These are phyloP conservation scores for Drosophila leontia DNA, from an alignment of 1,140 invertebrate genomes.

Conservation along the genomic window DNA sequence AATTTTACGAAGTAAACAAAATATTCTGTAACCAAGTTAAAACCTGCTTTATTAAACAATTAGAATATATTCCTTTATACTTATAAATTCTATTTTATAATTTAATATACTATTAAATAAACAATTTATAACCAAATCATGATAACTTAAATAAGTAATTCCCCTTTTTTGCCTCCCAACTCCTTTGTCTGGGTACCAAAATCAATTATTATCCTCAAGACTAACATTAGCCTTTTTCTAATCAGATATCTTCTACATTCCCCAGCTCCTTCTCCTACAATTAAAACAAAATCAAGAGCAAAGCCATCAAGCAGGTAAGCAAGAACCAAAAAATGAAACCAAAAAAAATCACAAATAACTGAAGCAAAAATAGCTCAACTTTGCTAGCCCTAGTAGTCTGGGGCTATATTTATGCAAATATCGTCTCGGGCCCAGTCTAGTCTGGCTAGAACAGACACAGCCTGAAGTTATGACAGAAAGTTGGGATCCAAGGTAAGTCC, in stretches of 20 bases:
- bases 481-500: conserved; percentile 12
- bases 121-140: background rate
- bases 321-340: background rate
- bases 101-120: background rate
- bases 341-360: conserved; percentile 28
- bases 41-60: too few relatives aligned
- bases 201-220: conserved; percentile 22
- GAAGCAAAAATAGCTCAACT: conserved; percentile 42
- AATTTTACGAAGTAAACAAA: too few relatives aligned
- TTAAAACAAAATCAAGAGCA: conserved; percentile 76
- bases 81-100: background rate
- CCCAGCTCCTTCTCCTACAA: conserved; percentile 40
- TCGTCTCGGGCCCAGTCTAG: conserved; percentile 45
- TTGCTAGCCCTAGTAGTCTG: background rate
- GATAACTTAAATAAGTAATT: background rate
- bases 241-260: conserved; percentile 5
- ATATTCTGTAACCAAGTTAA: too few relatives aligned
- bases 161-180: background rate
- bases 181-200: background rate
- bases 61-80: too few relatives aligned
- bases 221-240: conserved; percentile 8
- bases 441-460: conserved; percentile 50
- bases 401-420: conserved; percentile 57
- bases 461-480: conserved; percentile 8
- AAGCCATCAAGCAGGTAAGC: conserved; percentile 34